phyloP scores from a whole-genome alignment of 2,797 vertebrate genomes.

The Ptychadena robeensis region DNA sequence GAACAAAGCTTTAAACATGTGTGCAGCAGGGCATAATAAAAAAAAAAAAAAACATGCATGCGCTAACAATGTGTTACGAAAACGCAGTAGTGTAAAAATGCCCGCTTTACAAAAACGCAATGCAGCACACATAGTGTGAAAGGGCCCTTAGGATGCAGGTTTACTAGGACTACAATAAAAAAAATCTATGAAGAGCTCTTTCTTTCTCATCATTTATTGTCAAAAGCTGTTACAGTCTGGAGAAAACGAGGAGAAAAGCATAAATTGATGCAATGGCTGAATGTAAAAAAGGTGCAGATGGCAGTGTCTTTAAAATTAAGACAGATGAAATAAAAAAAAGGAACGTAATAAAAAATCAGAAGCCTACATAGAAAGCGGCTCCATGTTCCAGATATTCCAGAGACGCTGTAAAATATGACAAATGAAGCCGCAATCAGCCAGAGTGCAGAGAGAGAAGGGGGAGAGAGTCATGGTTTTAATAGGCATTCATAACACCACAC shows the following conservation, averaged over 20 bases:
- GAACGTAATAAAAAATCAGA: slow-evolving; percentile 57
- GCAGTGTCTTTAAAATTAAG: slow-evolving; percentile 56
- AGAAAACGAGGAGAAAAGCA: slow-evolving; percentile 20
- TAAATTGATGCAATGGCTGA: slow-evolving; percentile 51
- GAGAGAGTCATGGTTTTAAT: slow-evolving; percentile 43
- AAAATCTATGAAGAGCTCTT: background rate
- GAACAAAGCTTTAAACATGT: too few relatives aligned
- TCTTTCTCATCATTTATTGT: background rate
- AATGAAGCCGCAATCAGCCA: slow-evolving; percentile 54
- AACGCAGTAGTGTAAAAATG: too few relatives aligned
- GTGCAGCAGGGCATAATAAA: too few relatives aligned
- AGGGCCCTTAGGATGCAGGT: too few relatives aligned
- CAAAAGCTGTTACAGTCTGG: slow-evolving; percentile 8
- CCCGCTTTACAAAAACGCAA: too few relatives aligned
- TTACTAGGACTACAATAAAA: too few relatives aligned
- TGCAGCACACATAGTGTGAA: too few relatives aligned
- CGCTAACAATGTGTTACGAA: too few relatives aligned
- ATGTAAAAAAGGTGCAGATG: slow-evolving; percentile 55
- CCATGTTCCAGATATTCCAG: slow-evolving; percentile 11
- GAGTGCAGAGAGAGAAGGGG: background rate
- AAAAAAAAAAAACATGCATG: too few relatives aligned
- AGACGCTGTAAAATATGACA: slow-evolving; percentile 55
- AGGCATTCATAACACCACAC: slow-evolving; percentile 35
- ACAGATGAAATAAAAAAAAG: slow-evolving; percentile 56
- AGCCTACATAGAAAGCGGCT: slow-evolving; percentile 38